Evolutionary conservation across 2,797 vertebrate species (phyloP).

Genomic region (Zenarchopterus dispar): DNA sequence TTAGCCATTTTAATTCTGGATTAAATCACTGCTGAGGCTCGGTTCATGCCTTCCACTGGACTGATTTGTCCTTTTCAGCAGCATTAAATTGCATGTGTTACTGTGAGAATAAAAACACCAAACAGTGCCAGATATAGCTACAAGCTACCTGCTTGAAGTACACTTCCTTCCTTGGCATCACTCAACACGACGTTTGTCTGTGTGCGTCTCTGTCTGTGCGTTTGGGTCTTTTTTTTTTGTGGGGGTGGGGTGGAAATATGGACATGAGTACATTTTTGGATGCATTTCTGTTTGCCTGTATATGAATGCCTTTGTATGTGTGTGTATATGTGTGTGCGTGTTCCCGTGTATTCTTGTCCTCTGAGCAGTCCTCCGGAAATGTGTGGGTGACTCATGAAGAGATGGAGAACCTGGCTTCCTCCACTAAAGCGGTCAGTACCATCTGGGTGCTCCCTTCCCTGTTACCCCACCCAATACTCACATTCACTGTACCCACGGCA

Average conservation of each 20-base stretch:
- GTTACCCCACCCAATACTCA: constrained; percentile 56
- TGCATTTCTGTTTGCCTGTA: constrained; percentile 16
- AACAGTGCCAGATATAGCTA: constrained; percentile 51
- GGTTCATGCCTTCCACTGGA: constrained; percentile 14
- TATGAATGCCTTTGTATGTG: constrained; percentile 17
- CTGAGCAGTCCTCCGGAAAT: constrained; percentile 93
- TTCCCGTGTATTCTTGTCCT: constrained; percentile 66
- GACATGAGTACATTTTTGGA: constrained; percentile 21
- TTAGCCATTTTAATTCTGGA: constrained; percentile 1
- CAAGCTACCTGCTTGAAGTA: constrained; percentile 70
- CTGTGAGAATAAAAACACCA: constrained; percentile 45
- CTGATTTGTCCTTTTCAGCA: constrained; percentile 36
- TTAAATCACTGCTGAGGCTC: constrained; percentile 10
- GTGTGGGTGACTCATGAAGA: constrained; percentile 99
- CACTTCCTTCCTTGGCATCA: constrained; percentile 71
- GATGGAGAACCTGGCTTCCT: constrained; percentile 96
- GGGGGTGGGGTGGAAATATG: constrained; percentile 21
- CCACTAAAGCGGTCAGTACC: constrained; percentile 94
- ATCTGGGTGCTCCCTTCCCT: constrained; percentile 76
- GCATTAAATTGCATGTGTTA: constrained; percentile 55
- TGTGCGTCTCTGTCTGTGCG: constrained; percentile 36
- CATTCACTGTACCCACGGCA: constrained; percentile 62
- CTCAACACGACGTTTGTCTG: constrained; percentile 67
- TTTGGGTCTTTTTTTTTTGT: constrained; percentile 15
- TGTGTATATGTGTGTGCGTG: constrained; percentile 38